phyloP scores from a whole-genome alignment of 2,797 vertebrate genomes.

The Intellagama lesueurii region DNA sequence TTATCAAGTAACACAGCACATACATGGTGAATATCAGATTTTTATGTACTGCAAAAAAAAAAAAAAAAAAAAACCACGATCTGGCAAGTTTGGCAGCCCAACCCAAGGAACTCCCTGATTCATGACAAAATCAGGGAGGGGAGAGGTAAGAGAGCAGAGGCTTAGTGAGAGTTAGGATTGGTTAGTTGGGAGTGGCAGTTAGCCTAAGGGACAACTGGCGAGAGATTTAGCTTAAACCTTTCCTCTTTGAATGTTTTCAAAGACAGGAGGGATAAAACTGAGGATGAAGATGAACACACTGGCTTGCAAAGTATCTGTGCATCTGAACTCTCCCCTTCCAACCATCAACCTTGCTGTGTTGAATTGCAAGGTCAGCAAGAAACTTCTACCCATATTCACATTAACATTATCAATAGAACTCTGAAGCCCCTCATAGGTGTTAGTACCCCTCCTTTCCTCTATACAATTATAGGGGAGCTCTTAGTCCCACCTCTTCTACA shows the following conservation, averaged over 20 bases:
- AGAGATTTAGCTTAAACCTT: background rate
- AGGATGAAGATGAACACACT: background rate
- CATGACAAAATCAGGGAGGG: background rate
- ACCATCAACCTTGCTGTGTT: background rate
- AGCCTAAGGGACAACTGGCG: background rate
- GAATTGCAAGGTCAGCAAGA: background rate
- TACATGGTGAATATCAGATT: background rate
- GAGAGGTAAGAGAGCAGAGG: background rate
- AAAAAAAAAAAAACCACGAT: background rate
- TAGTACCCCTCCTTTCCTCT: no score
- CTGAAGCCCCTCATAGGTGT: no score
- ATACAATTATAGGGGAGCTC: no score
- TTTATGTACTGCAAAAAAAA: background rate
- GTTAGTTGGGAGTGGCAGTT: background rate
- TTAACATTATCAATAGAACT: no score
- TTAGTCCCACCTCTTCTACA: no score
- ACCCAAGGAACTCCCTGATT: background rate
- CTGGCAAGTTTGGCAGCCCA: background rate
- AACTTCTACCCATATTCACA: background rate
- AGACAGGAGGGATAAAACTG: background rate
- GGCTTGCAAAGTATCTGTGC: no score
- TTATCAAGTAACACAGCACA: constrained; percentile 23
- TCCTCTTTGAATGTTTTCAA: background rate
- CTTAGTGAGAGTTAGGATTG: background rate
- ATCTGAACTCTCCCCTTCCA: background rate